A percentile compares a stretch with the other conserved stretches of the same genome.
These are phyloP conservation scores for Calliphora vomitoria DNA, from an alignment of 2,888 invertebrate genomes.

Conservation along the genomic window DNA sequence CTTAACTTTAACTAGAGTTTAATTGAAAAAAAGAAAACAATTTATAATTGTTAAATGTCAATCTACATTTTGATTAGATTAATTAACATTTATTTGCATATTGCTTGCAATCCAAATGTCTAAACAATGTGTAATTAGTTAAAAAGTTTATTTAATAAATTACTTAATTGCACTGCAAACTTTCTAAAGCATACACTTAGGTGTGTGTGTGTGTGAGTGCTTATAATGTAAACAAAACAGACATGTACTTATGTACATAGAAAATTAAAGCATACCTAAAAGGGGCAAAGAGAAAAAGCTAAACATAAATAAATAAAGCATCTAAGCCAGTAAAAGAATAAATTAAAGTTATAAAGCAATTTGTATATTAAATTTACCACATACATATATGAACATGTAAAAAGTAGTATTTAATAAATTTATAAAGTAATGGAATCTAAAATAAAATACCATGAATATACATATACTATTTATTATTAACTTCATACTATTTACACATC, in stretches of 20 bases:
- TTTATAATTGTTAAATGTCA: conserved; percentile 46
- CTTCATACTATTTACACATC: conserved; percentile 52
- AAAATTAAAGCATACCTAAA: conserved; percentile 25
- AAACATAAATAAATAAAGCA: conserved; percentile 1
- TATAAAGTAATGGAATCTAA: background rate
- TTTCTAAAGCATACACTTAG: conserved; percentile 20
- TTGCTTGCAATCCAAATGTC: conserved; percentile 62
- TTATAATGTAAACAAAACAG: conserved; percentile 26
- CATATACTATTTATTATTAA: conserved; percentile 35
- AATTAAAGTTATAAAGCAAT: conserved; percentile 41
- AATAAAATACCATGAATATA: conserved; percentile 6
- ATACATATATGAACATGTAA: background rate
- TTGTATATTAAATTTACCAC: background rate
- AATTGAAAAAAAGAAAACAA: background rate
- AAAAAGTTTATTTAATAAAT: conserved; percentile 74
- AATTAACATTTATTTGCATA: conserved; percentile 68
- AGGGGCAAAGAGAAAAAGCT: background rate
- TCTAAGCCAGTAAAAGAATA: background rate
- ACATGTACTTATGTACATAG: background rate
- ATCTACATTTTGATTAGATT: conserved; percentile 60
- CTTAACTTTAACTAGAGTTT: too few relatives aligned
- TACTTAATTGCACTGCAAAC: conserved; percentile 70
- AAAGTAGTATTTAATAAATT: conserved; percentile 8
- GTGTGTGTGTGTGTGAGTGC: background rate
- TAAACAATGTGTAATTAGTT: conserved; percentile 71